These are phyloP conservation scores for Drosophila lacteicornis DNA, from an alignment of 1,140 invertebrate genomes.

Conservation along the genomic window DNA sequence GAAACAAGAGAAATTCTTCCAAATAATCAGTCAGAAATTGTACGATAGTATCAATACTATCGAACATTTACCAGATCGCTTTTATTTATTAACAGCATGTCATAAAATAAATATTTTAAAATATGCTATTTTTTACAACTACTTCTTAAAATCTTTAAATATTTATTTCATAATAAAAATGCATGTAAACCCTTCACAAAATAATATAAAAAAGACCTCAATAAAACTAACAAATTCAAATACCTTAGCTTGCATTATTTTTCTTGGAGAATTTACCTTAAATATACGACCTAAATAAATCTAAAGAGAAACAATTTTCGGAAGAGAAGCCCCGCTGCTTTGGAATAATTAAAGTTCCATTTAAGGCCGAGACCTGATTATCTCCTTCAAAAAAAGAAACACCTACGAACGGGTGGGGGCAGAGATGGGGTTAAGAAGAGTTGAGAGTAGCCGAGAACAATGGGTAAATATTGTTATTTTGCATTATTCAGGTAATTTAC, in stretches of 20 bases:
- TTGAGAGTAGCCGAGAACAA: constrained; percentile 42
- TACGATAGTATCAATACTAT: not conserved
- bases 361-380: constrained; percentile 37
- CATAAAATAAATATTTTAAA: no score
- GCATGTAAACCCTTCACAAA: not conserved
- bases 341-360: constrained; percentile 48
- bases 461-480: constrained; percentile 80
- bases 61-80: not conserved
- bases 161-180: not conserved
- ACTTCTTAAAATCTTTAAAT: no score
- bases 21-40: not conserved
- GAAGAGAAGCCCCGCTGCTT: constrained; percentile 16
- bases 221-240: not conserved
- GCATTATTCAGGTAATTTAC: constrained; percentile 81
- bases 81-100: no score
- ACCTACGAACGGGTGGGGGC: not conserved
- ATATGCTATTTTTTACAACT: no score
- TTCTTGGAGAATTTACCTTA: not conserved
- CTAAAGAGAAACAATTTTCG: not conserved
- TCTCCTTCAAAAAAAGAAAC: constrained; percentile 16
- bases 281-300: constrained; percentile 16
- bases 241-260: not conserved
- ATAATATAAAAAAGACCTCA: no score
- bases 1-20: not conserved
- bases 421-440: constrained; percentile 2